Evolutionary conservation across 2,888 invertebrate species (phyloP).

Genomic region (Leptopilina myrica): DNA sequence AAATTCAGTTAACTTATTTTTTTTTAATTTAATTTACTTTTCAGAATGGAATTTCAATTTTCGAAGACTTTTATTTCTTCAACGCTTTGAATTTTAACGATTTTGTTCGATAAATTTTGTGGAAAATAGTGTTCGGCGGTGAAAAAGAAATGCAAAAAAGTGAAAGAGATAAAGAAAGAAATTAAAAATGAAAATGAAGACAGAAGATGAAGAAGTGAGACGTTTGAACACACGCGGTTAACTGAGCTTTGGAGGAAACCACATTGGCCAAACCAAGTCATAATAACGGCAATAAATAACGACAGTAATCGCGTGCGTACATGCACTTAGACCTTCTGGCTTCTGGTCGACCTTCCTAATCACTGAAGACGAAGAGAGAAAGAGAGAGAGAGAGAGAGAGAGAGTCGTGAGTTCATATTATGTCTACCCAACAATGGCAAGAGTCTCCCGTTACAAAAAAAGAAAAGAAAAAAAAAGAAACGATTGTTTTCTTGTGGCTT

Average conservation of each 20-base stretch:
- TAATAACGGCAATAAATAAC: constrained; percentile 36
- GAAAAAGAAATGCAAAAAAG: too few relatives aligned
- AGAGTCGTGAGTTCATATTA: constrained; percentile 44
- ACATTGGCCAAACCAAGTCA: constrained; percentile 31
- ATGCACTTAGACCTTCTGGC: constrained; percentile 56
- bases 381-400: constrained; percentile 28
- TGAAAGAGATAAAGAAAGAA: too few relatives aligned
- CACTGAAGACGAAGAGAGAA: constrained; percentile 48
- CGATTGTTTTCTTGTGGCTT: constrained; percentile 54
- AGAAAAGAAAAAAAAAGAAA: neutral
- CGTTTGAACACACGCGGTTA: constrained; percentile 24
- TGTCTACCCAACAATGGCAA: constrained; percentile 59
- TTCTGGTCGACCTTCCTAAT: constrained; percentile 61
- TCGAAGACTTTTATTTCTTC: too few relatives aligned
- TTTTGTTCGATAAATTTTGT: too few relatives aligned
- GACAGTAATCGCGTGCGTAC: constrained; percentile 41
- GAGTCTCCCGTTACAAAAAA: constrained; percentile 59
- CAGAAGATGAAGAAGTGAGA: constrained; percentile 3
- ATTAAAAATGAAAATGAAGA: neutral
- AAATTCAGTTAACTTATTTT: too few relatives aligned
- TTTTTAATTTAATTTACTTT: too few relatives aligned
- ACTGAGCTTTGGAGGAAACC: constrained; percentile 16
- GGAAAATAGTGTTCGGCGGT: too few relatives aligned
- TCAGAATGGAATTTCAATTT: too few relatives aligned
- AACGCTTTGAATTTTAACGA: too few relatives aligned